phyloP scores from a whole-genome alignment of 2,888 invertebrate genomes.

The Synergus umbraculus region DNA sequence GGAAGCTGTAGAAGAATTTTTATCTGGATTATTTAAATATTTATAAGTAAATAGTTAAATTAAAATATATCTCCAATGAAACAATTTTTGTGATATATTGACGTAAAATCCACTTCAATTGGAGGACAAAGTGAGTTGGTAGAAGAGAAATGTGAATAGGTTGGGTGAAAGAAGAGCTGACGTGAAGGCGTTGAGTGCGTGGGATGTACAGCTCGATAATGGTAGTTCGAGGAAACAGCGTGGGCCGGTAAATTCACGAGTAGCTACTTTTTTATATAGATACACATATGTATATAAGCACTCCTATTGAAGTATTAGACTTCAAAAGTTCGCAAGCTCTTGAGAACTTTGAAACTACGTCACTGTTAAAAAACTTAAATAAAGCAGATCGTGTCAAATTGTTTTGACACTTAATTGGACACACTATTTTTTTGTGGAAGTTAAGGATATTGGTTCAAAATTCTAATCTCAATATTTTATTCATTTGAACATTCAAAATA shows the following conservation, averaged over 20 bases:
- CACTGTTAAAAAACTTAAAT: no score
- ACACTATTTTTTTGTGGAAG: no score
- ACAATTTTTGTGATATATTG: neutral
- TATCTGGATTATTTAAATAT: no score
- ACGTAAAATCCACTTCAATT: neutral
- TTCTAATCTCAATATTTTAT: no score
- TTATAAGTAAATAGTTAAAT: no score
- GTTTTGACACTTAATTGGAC: no score
- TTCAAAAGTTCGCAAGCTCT: neutral
- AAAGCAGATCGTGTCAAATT: no score
- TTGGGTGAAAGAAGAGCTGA: constrained; percentile 41
- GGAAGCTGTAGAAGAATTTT: no score
- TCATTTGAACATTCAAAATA: no score
- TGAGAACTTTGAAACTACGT: neutral
- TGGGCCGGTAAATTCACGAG: constrained; percentile 16
- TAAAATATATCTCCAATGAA: no score
- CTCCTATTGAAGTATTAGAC: neutral
- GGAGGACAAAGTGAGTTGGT: constrained; percentile 37
- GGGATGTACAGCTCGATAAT: constrained; percentile 70
- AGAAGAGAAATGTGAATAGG: constrained; percentile 42
- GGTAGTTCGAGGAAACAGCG: constrained; percentile 45
- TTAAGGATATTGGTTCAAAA: no score
- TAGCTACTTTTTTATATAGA: constrained; percentile 30
- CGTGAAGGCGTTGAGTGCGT: constrained; percentile 66
- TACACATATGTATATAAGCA: constrained; percentile 6